Evolutionary conservation across 2,797 vertebrate genomes (phyloP).

Genomic region (Sebastes reedi): DNA sequence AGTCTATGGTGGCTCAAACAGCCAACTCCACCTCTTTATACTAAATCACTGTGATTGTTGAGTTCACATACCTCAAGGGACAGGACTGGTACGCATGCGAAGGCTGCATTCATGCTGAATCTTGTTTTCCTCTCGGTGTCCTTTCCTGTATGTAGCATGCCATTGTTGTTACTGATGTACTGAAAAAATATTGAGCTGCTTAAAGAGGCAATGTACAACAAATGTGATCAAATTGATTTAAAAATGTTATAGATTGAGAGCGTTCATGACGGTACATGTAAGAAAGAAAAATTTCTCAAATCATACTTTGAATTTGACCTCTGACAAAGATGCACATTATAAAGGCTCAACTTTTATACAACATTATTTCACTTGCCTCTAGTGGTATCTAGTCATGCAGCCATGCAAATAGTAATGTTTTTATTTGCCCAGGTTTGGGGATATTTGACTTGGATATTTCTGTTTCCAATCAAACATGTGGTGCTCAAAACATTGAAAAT

Average conservation of each 20-base stretch:
- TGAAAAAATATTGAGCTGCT: not conserved
- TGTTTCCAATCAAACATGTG: not conserved
- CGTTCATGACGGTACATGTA: not conserved
- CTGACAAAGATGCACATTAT: not conserved
- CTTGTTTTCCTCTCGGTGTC: constrained; percentile 62
- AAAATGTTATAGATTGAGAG: not conserved
- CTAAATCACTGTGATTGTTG: constrained; percentile 50
- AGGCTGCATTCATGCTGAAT: constrained; percentile 50
- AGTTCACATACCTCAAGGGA: constrained; percentile 61
- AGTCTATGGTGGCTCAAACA: constrained; percentile 60
- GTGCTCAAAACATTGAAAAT: not conserved
- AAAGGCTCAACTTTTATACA: not conserved
- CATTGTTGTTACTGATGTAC: not conserved
- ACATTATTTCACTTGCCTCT: not conserved
- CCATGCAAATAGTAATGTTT: not conserved
- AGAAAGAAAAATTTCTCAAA: not conserved
- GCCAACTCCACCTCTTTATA: constrained; percentile 17
- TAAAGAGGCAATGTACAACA: not conserved
- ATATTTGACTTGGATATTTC: not conserved
- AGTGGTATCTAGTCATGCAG: not conserved
- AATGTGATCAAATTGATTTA: not conserved
- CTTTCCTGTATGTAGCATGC: constrained; percentile 11
- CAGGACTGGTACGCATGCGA: constrained; percentile 24
- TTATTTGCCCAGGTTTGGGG: not conserved
- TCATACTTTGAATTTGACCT: not conserved